Percentiles rank a stretch among this genome's conserved stretches.
Evolutionary conservation across 2,113 vertebrate genomes (phyloP).

Genomic region (Phaethon lepturus): DNA sequence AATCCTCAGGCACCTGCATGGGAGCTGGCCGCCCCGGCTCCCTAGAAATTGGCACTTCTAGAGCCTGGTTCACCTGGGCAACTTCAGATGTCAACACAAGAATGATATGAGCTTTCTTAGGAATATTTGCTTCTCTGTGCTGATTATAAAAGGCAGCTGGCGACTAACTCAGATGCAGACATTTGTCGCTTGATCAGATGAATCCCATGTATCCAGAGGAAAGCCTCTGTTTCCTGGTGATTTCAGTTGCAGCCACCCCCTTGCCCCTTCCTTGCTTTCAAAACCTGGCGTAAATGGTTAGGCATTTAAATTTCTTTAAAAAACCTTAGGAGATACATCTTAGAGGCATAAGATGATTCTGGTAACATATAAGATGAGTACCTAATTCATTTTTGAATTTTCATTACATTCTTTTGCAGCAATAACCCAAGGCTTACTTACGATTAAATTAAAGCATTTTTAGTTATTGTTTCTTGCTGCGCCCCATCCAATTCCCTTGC

Average conservation of each 20-base stretch:
- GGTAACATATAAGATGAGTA: neutral
- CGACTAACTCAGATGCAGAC: neutral
- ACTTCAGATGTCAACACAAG: neutral
- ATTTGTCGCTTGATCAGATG: neutral
- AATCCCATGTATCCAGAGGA: neutral
- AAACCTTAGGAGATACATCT: neutral
- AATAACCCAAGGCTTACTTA: neutral
- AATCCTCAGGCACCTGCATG: neutral
- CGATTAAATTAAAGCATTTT: neutral
- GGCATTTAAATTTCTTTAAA: neutral
- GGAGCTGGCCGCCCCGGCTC: neutral
- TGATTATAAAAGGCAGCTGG: neutral
- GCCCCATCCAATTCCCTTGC: neutral
- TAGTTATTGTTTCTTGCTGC: neutral
- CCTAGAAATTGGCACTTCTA: neutral
- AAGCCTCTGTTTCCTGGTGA: neutral
- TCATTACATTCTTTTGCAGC: neutral
- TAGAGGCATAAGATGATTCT: neutral
- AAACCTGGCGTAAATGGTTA: neutral
- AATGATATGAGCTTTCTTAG: neutral
- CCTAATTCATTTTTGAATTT: neutral
- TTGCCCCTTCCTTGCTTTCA: neutral
- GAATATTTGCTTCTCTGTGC: neutral
- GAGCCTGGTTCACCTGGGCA: neutral
- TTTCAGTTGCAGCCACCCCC: neutral